A percentile compares a stretch with the other conserved stretches of the same genome.
Evolutionary conservation across 2,113 vertebrate species (phyloP).

Genomic region (Clarias gariepinus): DNA sequence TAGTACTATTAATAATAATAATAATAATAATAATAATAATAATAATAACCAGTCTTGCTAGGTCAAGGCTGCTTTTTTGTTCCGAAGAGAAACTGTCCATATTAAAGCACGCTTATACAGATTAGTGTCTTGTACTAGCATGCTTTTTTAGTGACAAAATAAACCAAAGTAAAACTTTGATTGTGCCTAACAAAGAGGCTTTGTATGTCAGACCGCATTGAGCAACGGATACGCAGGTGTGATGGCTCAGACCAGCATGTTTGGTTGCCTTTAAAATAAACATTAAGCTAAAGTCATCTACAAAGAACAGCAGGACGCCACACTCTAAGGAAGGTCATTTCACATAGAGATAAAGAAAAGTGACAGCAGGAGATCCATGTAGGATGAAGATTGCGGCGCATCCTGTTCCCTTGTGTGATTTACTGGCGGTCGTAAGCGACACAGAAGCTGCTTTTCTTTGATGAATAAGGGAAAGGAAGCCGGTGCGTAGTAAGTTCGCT

Average conservation of each 20-base stretch:
- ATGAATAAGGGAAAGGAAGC: constrained; percentile 35
- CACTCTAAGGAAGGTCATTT: constrained; percentile 42
- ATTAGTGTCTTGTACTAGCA: constrained; percentile 38
- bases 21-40: not conserved
- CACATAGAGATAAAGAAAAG: constrained; percentile 35
- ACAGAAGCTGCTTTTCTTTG: constrained; percentile 32
- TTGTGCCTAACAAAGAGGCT: constrained; percentile 50
- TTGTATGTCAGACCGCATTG: constrained; percentile 39
- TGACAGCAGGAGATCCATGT: constrained; percentile 13
- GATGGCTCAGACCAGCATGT: constrained; percentile 40
- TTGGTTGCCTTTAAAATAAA: constrained; percentile 43
- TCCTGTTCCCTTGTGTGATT: constrained; percentile 15
- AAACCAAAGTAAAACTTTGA: constrained; percentile 46
- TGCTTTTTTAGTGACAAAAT: constrained; percentile 38
- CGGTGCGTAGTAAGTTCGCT: constrained; percentile 10
- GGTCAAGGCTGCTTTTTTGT: constrained; percentile 1
- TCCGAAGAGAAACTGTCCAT: constrained; percentile 31
- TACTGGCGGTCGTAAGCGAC: constrained; percentile 21
- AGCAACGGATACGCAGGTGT: constrained; percentile 51
- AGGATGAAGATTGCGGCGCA: constrained; percentile 34
- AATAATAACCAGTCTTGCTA: not conserved
- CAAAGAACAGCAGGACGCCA: constrained; percentile 32
- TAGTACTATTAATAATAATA: not conserved
- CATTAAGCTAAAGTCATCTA: constrained; percentile 26
- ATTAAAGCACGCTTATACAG: constrained; percentile 22